phyloP scores from a whole-genome alignment of 2,888 invertebrate genomes.

The Cantharis lateralis region DNA sequence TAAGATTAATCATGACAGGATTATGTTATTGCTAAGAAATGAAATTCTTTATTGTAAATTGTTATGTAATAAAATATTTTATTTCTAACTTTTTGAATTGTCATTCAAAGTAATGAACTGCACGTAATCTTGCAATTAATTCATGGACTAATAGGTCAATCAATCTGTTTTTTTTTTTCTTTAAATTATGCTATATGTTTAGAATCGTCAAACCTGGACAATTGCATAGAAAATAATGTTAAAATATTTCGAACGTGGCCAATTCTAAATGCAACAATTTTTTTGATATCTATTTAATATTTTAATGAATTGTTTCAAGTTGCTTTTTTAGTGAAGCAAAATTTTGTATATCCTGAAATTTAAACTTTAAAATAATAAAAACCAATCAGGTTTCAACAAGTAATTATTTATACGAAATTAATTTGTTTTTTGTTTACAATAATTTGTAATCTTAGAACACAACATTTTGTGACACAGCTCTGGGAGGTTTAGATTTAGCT shows the following conservation, averaged over 20 bases:
- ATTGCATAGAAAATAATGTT: no score
- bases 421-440: background rate
- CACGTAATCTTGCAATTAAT: background rate
- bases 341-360: background rate
- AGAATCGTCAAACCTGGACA: no score
- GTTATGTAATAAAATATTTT: background rate
- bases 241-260: no score
- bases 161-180: no score
- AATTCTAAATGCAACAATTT: no score
- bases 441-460: background rate
- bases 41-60: background rate
- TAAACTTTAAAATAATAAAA: background rate
- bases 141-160: background rate
- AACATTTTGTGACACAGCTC: background rate
- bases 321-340: no score
- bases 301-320: no score
- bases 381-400: background rate
- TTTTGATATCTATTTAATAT: no score
- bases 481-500: conserved; percentile 39
- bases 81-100: background rate
- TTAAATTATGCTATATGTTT: no score
- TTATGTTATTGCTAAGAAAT: background rate
- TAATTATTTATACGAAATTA: background rate
- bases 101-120: background rate
- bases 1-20: background rate